Conservation (phyloP, 2,888 invertebrate genomes). For the Drosophila vallismaia region DNA sequence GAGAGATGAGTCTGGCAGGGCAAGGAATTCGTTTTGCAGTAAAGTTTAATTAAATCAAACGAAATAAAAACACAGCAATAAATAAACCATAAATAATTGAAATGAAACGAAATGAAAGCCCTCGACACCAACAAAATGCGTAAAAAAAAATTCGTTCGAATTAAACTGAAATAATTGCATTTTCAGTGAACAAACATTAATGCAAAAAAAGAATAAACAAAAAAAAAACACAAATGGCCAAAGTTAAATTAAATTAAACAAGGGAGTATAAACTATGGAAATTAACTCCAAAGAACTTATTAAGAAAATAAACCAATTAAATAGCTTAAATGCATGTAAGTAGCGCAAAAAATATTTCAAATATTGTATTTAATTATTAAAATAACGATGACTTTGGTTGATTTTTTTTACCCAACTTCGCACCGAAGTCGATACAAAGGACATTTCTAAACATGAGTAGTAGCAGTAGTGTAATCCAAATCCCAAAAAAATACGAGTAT, state of each 20-base stretch:
- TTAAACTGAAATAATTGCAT: slow-evolving; percentile 52
- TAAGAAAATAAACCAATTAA: slow-evolving; percentile 34
- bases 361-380: slow-evolving; percentile 34
- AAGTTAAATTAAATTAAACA: slow-evolving; percentile 51
- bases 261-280: slow-evolving; percentile 19
- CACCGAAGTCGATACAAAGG: slow-evolving; percentile 48
- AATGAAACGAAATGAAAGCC: slow-evolving; percentile 17
- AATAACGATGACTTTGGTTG: slow-evolving; percentile 40
- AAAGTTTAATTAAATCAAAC: slow-evolving; percentile 49
- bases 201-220: background rate
- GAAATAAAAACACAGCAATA: slow-evolving; percentile 38
- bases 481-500: slow-evolving; percentile 16
- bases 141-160: slow-evolving; percentile 10
- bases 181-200: slow-evolving; percentile 20
- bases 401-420: slow-evolving; percentile 51
- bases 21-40: slow-evolving; percentile 28
- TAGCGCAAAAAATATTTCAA: slow-evolving; percentile 42
- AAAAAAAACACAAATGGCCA: slow-evolving; percentile 41
- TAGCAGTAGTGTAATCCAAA: slow-evolving; percentile 47
- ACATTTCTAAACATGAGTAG: slow-evolving; percentile 66
- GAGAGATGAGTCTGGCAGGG: background rate
- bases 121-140: slow-evolving; percentile 1
- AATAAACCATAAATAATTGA: slow-evolving; percentile 33
- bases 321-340: slow-evolving; percentile 47
- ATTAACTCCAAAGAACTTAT: slow-evolving; percentile 23